Conservation (phyloP, 1,140 invertebrate genomes). For the Ctenoplectra terminalis region DNA sequence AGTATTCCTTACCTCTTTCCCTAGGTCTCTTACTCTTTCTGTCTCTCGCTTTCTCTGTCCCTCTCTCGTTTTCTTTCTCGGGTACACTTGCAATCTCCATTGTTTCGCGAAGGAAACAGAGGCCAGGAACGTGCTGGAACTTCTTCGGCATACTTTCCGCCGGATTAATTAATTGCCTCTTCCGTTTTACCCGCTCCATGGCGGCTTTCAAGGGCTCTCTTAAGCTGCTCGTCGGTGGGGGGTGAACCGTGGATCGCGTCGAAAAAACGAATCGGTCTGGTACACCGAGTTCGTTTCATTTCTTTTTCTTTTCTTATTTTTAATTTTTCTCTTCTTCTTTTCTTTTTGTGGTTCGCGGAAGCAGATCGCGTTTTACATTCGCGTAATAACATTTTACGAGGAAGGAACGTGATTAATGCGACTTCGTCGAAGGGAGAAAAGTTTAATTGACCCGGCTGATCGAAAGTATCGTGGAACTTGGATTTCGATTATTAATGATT, state of each 20-base stretch:
- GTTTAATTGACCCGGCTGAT: slow-evolving; percentile 17
- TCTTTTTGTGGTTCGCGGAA: too few relatives aligned
- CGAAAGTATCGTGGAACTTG: slow-evolving; percentile 20
- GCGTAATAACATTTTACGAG: neutral
- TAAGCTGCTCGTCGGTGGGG: neutral
- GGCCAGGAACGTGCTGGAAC: slow-evolving; percentile 53
- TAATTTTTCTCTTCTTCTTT: neutral
- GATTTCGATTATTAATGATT: slow-evolving; percentile 28
- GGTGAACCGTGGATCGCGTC: neutral
- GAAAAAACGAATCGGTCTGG: slow-evolving; percentile 6
- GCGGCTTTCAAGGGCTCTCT: slow-evolving; percentile 20
- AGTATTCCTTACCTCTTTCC: slow-evolving; percentile 45
- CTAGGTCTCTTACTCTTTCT: neutral
- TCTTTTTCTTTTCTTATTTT: too few relatives aligned
- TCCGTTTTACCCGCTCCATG: slow-evolving; percentile 36
- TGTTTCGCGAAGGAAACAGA: slow-evolving; percentile 65
- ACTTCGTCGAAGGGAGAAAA: neutral
- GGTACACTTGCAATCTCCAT: slow-evolving; percentile 61
- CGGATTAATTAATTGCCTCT: slow-evolving; percentile 66
- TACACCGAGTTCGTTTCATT: neutral
- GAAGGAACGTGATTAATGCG: slow-evolving; percentile 6
- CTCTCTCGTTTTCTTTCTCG: neutral
- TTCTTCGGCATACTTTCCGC: slow-evolving; percentile 65
- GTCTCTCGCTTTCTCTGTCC: neutral
- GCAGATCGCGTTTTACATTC: slow-evolving; percentile 10